Evolutionary conservation across 2,113 vertebrate species (phyloP).

Genomic region (Condylura cristata): DNA sequence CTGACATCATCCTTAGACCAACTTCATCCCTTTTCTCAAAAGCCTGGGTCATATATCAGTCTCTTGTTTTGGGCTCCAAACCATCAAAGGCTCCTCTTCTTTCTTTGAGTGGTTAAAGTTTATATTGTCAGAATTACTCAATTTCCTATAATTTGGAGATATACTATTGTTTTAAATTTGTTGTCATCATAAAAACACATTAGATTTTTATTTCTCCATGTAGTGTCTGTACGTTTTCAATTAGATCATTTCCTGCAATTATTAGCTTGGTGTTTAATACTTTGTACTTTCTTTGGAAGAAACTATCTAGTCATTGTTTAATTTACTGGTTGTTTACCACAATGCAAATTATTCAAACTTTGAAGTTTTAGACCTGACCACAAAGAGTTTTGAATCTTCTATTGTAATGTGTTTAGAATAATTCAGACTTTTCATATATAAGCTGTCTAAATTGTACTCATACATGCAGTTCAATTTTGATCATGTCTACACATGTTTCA

Average conservation of each 20-base stretch:
- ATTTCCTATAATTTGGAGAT: background rate
- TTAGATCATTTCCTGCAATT: background rate
- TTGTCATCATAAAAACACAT: background rate
- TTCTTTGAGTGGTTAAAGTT: background rate
- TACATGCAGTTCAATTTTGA: background rate
- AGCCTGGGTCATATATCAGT: background rate
- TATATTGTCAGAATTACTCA: background rate
- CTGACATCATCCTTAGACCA: background rate
- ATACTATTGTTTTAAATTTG: background rate
- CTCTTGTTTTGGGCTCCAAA: background rate
- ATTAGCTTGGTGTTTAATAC: background rate
- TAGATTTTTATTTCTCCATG: background rate
- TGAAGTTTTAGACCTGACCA: background rate
- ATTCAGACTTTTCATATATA: background rate
- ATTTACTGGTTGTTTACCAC: background rate
- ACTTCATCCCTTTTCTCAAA: background rate
- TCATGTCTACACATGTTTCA: background rate
- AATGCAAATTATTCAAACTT: background rate
- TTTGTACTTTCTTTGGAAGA: background rate
- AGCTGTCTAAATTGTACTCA: background rate
- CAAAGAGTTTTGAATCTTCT: background rate
- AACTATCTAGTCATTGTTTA: background rate
- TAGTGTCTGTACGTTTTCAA: background rate
- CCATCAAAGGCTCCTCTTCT: accelerated
- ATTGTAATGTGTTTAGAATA: background rate